Conservation (phyloP, 2,113 vertebrate species). For the Ceyx cyanopectus region DNA sequence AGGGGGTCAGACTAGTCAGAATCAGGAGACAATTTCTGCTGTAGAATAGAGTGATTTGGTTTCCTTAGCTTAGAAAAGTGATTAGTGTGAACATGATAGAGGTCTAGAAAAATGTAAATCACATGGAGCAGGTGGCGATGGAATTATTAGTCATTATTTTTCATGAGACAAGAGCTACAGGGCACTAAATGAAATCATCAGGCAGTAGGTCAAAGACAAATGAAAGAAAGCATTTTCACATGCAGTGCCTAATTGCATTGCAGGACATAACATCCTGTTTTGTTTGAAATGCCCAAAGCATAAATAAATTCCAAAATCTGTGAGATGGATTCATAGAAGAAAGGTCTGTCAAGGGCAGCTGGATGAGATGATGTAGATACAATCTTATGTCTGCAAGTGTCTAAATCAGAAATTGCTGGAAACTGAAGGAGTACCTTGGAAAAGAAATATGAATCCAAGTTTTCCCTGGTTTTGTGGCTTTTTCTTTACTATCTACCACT, state of each 20-base stretch:
- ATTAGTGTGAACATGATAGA: neutral
- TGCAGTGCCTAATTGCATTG: neutral
- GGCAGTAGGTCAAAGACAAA: neutral
- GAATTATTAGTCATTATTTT: constrained; percentile 20
- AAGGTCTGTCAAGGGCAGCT: neutral
- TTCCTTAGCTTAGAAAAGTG: neutral
- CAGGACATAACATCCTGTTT: neutral
- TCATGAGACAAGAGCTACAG: neutral
- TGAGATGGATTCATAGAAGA: neutral
- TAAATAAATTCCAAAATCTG: neutral
- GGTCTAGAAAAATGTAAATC: neutral
- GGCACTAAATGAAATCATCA: neutral
- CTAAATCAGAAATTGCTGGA: neutral
- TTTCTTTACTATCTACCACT: neutral
- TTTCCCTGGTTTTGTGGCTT: neutral
- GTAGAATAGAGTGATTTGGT: neutral
- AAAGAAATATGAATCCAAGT: neutral
- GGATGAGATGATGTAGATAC: neutral
- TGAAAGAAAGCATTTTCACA: neutral
- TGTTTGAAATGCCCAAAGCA: neutral
- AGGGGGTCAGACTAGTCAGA: neutral
- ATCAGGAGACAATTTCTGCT: neutral
- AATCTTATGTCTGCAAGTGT: neutral
- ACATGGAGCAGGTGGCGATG: accelerated
- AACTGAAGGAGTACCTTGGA: neutral